Evolutionary conservation across 2,888 invertebrate species (phyloP).

Genomic region (Ganaspis brasiliensis): DNA sequence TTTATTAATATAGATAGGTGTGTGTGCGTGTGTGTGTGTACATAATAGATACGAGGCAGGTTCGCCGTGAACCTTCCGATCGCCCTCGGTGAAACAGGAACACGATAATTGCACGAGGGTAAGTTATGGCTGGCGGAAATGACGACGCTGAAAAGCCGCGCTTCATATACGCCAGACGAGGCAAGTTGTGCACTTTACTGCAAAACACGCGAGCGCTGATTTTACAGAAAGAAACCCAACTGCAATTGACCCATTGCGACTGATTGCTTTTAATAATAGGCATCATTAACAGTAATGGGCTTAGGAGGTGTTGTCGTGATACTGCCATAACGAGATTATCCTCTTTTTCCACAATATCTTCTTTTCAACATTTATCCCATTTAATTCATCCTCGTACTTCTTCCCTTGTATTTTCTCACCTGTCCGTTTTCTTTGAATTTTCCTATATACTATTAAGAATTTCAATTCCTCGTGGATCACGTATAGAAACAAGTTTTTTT

Average conservation of each 20-base stretch:
- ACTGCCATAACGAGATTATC: conserved; percentile 30
- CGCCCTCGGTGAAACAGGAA: conserved; percentile 62
- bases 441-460: no score
- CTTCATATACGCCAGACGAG: conserved; percentile 59
- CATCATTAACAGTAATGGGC: conserved; percentile 64
- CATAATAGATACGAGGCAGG: conserved; percentile 31
- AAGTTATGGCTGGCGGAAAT: conserved; percentile 67
- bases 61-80: conserved; percentile 56
- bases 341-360: not conserved
- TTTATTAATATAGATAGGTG: no score
- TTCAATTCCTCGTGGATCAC: no score
- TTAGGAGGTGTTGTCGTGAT: conserved; percentile 59
- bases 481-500: no score
- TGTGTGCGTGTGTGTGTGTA: not conserved
- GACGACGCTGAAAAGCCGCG: conserved; percentile 64
- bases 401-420: no score
- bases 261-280: conserved; percentile 64
- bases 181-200: conserved; percentile 57
- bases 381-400: no score
- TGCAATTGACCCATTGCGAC: conserved; percentile 62
- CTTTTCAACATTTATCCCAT: no score
- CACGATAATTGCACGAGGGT: conserved; percentile 66
- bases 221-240: conserved; percentile 55
- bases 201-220: conserved; percentile 55
- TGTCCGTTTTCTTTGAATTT: no score